Base-by-base conservation (phyloP, 2,888 invertebrate species). In the Ptilodon capucinus region DNA sequence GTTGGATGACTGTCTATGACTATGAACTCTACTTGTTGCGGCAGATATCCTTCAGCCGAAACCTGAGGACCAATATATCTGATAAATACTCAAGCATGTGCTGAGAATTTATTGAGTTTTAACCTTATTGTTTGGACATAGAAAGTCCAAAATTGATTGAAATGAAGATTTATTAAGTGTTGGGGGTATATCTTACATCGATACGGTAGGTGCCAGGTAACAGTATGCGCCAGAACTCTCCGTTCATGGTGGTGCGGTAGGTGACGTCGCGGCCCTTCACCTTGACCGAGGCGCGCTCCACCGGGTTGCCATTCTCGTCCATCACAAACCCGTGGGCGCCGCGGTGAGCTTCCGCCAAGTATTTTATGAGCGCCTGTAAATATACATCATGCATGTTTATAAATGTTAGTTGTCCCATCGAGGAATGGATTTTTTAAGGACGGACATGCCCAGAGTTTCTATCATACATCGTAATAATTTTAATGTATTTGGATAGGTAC, bases 141-240 rank as follows among this genome's bases (percentile, higher is more conserved):
- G n/a, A n/a, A n/a, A n/a, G n/a, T n/a, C n/a, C n/a, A n/a, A n/a
- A n/a, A n/a, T n/a, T n/a, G n/a, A n/a, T n/a, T n/a, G n/a, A n/a
- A n/a, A n/a, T n/a, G n/a, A n/a, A n/a, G n/a, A n/a, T n/a, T n/a
- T n/a, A n/a, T n/a, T n/a, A 28, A 28, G 28, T 28, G n/a, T 11
- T 7, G 11, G 28, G n/a, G 11, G n/a, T 4, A 8, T 4, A n/a
- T 41, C 71, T 78, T 81, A 97, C 97, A 92, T 97, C 95, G 11
- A 98, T 86, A 67, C 94, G 94, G 84, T 98, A 98, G 44, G 93
- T 92, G 60, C 98, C 98, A 1, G 98, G 98, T 52, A 98, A 84
- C 17, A 98, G 86, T 52, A 98, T 94, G 71, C 97, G 94, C 98
- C 97, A 98, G 89, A 96, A 98, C 84, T 98, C 98, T n/a, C 98